phyloP scores from a whole-genome alignment of 2,113 vertebrate genomes.

The Cyanocitta stelleri region DNA sequence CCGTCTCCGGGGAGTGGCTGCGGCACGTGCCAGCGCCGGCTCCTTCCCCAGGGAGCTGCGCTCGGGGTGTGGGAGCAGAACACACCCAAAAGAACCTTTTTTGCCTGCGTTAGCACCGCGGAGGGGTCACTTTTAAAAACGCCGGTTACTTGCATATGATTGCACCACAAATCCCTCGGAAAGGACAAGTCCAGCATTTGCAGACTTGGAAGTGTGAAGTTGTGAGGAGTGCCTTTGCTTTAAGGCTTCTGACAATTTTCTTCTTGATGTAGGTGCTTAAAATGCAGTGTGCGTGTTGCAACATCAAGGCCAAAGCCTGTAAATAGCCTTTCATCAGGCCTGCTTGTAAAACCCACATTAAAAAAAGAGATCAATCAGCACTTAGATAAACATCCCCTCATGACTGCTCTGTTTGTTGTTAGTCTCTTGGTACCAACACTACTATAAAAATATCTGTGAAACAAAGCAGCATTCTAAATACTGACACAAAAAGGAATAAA shows the following conservation, averaged over 20 bases:
- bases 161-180: not conserved
- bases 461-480: not conserved
- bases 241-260: not conserved
- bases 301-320: not conserved
- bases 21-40: rapidly evolving
- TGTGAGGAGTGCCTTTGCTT: not conserved
- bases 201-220: not conserved
- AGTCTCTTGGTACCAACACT: not conserved
- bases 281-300: not conserved
- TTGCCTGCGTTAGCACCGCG: not conserved
- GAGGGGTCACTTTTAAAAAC: not conserved
- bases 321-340: slow-evolving; percentile 10
- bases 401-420: not conserved
- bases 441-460: slow-evolving; percentile 27
- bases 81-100: not conserved
- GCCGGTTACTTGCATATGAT: rapidly evolving
- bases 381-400: slow-evolving; percentile 7
- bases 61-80: rapidly evolving
- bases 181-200: not conserved
- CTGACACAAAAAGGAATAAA: not conserved
- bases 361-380: not conserved
- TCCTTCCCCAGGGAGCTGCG: rapidly evolving
- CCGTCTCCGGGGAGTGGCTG: rapidly evolving
- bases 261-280: not conserved
- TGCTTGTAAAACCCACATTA: slow-evolving; percentile 5